A percentile compares a stretch with the other conserved stretches of the same genome.
phyloP scores from a whole-genome alignment of 2,888 invertebrate species.

The Eupithecia inturbata region DNA sequence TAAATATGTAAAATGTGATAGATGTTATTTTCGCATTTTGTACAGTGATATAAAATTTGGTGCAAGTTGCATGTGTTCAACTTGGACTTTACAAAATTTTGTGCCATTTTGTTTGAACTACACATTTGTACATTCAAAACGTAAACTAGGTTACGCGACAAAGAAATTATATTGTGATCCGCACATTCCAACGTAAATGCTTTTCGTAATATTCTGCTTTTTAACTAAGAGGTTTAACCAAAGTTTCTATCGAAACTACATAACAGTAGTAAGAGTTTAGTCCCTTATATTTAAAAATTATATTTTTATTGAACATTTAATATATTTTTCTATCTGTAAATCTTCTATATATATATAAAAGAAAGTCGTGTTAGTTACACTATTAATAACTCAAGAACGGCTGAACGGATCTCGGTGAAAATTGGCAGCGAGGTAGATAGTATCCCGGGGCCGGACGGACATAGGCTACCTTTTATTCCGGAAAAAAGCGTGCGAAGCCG shows the following conservation, averaged over 20 bases:
- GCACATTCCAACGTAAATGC: slow-evolving; percentile 63
- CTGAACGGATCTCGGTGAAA: no score
- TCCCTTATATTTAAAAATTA: slow-evolving; percentile 60
- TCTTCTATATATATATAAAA: no score
- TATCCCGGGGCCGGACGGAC: no score
- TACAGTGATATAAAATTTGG: slow-evolving; percentile 40
- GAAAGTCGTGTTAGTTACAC: no score
- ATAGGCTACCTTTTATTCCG: no score
- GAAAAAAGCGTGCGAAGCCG: no score
- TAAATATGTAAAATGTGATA: slow-evolving; percentile 39
- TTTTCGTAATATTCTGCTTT: slow-evolving; percentile 39
- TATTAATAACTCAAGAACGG: no score
- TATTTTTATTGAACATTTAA: slow-evolving; percentile 68
- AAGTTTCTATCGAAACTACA: slow-evolving; percentile 58
- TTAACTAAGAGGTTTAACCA: slow-evolving; percentile 44
- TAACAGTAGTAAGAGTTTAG: slow-evolving; percentile 50
- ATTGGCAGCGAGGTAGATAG: no score
- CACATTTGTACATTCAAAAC: slow-evolving; percentile 55
- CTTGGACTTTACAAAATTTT: slow-evolving; percentile 64
- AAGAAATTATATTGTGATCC: slow-evolving; percentile 61
- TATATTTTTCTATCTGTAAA: slow-evolving; percentile 76
- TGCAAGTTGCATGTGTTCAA: slow-evolving; percentile 43
- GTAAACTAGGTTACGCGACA: slow-evolving; percentile 39
- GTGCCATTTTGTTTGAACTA: slow-evolving; percentile 76
- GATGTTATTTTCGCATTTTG: slow-evolving; percentile 43